Evolutionary conservation across 2,888 invertebrate species (phyloP).

Genomic region (Camponotus fellah): DNA sequence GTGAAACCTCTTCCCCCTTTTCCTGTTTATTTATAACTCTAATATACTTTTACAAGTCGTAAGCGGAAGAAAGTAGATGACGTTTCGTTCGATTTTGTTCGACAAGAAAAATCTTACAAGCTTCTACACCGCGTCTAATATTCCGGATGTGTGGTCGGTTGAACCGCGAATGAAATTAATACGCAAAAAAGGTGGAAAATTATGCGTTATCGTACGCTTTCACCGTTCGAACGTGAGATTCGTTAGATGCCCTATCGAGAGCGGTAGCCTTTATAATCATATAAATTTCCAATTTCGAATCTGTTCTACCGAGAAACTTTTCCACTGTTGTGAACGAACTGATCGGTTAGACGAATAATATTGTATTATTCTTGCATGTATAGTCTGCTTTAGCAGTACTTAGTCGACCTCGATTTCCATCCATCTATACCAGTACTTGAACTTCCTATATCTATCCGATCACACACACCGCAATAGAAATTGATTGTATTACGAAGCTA

Average conservation of each 20-base stretch:
- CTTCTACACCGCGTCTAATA: not conserved
- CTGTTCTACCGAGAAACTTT: slow-evolving; percentile 14
- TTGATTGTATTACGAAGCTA: slow-evolving; percentile 23
- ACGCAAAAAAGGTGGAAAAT: slow-evolving; percentile 26
- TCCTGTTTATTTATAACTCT: not conserved
- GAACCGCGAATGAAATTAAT: slow-evolving; percentile 39
- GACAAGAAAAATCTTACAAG: slow-evolving; percentile 8
- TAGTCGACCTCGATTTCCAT: slow-evolving; percentile 51
- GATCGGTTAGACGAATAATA: slow-evolving; percentile 31
- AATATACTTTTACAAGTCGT: slow-evolving; percentile 19
- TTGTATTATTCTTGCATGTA: slow-evolving; percentile 9
- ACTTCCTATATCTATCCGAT: slow-evolving; percentile 47
- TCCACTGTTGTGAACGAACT: not conserved
- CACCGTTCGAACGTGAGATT: slow-evolving; percentile 30
- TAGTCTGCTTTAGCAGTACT: not conserved
- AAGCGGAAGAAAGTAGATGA: slow-evolving; percentile 43
- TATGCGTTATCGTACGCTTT: slow-evolving; percentile 35
- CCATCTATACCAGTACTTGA: slow-evolving; percentile 50
- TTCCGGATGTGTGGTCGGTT: slow-evolving; percentile 39
- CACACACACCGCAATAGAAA: slow-evolving; percentile 23
- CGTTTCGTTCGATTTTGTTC: not conserved
- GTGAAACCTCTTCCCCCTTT: not conserved
- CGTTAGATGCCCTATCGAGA: not conserved
- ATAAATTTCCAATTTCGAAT: not conserved
- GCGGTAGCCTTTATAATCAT: not conserved